Evolutionary conservation across 2,888 invertebrate genomes (phyloP).

Genomic region (Coronaproctus castanopsis): DNA sequence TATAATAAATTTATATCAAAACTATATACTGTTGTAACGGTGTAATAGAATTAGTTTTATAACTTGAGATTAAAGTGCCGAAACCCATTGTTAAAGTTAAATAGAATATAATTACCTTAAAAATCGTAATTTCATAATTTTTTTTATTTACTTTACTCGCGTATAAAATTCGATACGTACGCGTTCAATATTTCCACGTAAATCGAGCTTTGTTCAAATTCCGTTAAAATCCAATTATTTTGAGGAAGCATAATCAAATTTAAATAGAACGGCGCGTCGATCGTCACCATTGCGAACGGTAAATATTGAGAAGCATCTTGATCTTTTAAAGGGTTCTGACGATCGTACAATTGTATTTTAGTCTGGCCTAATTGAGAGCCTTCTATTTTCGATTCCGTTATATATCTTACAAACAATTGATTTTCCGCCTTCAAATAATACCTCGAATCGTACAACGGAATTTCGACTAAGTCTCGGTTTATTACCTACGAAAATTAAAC

Average conservation of each 20-base stretch:
- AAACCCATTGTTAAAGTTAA: no score
- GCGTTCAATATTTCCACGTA: slow-evolving; percentile 36
- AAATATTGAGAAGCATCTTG: slow-evolving; percentile 31
- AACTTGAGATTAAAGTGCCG: no score
- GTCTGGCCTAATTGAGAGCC: slow-evolving; percentile 35
- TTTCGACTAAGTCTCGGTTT: slow-evolving; percentile 40
- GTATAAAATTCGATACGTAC: no score
- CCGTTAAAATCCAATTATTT: slow-evolving; percentile 50
- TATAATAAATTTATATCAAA: no score
- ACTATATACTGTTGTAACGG: no score
- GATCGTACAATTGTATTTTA: slow-evolving; percentile 38
- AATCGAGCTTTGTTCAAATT: slow-evolving; percentile 47
- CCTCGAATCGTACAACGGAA: slow-evolving; percentile 44
- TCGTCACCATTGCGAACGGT: slow-evolving; percentile 43
- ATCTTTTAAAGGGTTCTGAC: no score
- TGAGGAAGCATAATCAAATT: slow-evolving; percentile 45
- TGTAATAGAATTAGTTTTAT: no score
- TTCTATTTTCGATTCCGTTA: slow-evolving; percentile 28
- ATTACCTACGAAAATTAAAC: no score
- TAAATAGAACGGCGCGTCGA: slow-evolving; percentile 46
- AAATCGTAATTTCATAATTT: no score
- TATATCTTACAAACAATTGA: slow-evolving; percentile 32
- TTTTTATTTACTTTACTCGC: no score
- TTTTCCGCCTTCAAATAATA: slow-evolving; percentile 50
- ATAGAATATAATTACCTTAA: no score